phyloP scores from a whole-genome alignment of 2,797 vertebrate species.

The Danio albolineatus region DNA sequence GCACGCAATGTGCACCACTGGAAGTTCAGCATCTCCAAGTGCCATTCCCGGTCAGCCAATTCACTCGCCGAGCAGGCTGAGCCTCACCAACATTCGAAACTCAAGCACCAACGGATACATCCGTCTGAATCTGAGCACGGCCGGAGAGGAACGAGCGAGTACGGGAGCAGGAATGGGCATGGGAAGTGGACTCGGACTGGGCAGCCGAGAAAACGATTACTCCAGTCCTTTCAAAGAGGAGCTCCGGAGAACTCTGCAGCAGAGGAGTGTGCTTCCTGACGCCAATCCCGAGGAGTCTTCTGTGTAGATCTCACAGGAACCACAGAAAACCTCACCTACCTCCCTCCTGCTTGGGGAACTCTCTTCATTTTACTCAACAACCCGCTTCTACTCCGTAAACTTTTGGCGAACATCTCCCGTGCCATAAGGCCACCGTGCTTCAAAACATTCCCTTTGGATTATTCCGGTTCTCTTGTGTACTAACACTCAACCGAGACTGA shows the following conservation, averaged over 20 bases:
- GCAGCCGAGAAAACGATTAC: conserved; percentile 83
- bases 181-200: conserved; percentile 72
- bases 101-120: conserved; percentile 94
- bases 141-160: conserved; percentile 84
- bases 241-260: conserved; percentile 92
- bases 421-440: conserved; percentile 57
- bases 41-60: conserved; percentile 89
- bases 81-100: conserved; percentile 89
- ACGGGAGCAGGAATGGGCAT: conserved; percentile 75
- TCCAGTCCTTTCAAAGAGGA: conserved; percentile 92
- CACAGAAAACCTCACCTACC: conserved; percentile 79
- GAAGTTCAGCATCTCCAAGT: conserved; percentile 86
- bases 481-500: conserved; percentile 13
- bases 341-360: conserved; percentile 77
- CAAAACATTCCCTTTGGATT: conserved; percentile 30
- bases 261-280: conserved; percentile 92
- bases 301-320: conserved; percentile 78
- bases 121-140: conserved; percentile 88
- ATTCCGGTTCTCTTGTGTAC: conserved; percentile 12
- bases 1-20: conserved; percentile 85
- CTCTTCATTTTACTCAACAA: conserved; percentile 63
- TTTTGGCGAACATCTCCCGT: conserved; percentile 24
- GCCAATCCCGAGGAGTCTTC: conserved; percentile 98
- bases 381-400: conserved; percentile 68
- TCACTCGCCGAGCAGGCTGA: conserved; percentile 92